Conservation (phyloP, 1,140 invertebrate genomes). For the Meloidogyne floridensis region DNA sequence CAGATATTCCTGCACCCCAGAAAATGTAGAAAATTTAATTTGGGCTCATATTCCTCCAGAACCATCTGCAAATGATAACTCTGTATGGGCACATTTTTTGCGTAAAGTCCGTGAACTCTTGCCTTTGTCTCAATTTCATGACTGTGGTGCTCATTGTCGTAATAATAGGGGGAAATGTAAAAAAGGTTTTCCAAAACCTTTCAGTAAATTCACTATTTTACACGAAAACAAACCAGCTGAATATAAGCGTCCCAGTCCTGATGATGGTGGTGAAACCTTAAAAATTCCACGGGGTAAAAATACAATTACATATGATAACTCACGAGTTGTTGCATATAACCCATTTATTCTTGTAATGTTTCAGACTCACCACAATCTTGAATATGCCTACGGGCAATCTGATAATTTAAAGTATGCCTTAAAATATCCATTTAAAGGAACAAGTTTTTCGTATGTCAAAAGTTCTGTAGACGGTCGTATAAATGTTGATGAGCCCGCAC, state of each 20-base stretch:
- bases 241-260: neutral
- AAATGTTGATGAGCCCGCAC: constrained; percentile 10
- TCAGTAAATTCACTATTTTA: neutral
- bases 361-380: constrained; percentile 8
- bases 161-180: constrained; percentile 8
- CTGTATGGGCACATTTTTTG: neutral
- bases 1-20: no score
- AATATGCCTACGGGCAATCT: neutral
- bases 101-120: constrained; percentile 1
- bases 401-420: neutral
- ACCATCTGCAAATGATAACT: constrained; percentile 19
- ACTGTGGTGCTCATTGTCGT: neutral
- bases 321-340: constrained; percentile 19
- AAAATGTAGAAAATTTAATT: no score
- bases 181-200: constrained; percentile 20
- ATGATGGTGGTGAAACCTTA: neutral
- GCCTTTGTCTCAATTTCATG: constrained; percentile 4
- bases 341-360: constrained; percentile 3
- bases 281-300: neutral
- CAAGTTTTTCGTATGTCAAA: neutral
- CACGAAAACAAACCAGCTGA: no score
- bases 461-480: neutral
- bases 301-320: constrained; percentile 3
- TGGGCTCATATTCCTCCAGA: no score
- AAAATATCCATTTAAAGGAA: neutral